A percentile compares a stretch with the other conserved stretches of the same genome.
These are phyloP conservation scores for Euborellia annulipes DNA, from an alignment of 1,140 invertebrate species.

Conservation along the genomic window DNA sequence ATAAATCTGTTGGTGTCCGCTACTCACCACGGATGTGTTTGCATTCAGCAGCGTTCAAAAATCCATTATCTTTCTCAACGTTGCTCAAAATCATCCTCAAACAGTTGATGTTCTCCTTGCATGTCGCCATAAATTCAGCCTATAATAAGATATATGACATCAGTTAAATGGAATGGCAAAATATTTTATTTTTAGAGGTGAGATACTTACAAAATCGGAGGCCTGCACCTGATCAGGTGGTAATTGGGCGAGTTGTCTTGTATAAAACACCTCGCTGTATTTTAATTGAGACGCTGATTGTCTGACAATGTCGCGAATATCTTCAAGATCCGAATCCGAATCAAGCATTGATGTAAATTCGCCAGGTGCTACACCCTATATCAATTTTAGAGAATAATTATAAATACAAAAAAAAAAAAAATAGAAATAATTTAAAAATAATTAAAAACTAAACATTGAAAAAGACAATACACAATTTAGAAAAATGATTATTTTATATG, in stretches of 20 bases:
- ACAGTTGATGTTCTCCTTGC: constrained; percentile 53
- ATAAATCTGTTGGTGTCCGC: too few species aligned
- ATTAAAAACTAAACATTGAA: too few species aligned
- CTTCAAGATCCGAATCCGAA: constrained; percentile 48
- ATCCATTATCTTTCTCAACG: constrained; percentile 22
- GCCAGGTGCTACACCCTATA: neutral
- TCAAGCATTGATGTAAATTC: constrained; percentile 29
- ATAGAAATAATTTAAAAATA: too few species aligned
- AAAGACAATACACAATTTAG: too few species aligned
- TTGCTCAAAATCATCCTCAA: constrained; percentile 39
- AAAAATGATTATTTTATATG: too few species aligned
- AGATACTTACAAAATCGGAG: constrained; percentile 34
- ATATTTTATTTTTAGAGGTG: neutral
- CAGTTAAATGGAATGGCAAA: neutral
- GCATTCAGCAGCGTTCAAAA: constrained; percentile 17
- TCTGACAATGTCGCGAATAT: constrained; percentile 37
- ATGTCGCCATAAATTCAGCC: constrained; percentile 57
- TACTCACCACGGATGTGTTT: constrained; percentile 24
- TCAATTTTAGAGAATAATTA: too few species aligned
- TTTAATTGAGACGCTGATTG: constrained; percentile 36
- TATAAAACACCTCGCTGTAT: constrained; percentile 36
- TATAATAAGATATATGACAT: constrained; percentile 29
- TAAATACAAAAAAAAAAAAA: too few species aligned
- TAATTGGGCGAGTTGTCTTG: constrained; percentile 27
- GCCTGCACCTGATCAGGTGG: constrained; percentile 21